A percentile compares a stretch with the other conserved stretches of the same genome.
phyloP scores from a whole-genome alignment of 2,113 vertebrate genomes.

The Balaenoptera acutorostrata region DNA sequence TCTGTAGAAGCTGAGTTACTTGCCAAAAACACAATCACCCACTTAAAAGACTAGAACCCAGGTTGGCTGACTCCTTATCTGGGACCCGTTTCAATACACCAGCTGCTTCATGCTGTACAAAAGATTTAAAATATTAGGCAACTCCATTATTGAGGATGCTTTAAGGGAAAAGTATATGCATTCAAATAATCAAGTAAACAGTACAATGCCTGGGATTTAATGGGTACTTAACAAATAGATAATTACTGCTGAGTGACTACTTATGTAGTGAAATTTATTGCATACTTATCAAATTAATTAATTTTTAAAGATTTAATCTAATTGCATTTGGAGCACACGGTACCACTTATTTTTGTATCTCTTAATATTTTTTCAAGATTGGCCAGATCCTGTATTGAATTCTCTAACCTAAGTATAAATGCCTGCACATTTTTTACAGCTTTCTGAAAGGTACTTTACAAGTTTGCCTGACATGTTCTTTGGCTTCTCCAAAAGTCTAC shows the following conservation, averaged over 20 bases:
- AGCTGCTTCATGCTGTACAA: background rate
- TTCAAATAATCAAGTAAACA: background rate
- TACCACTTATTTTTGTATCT: background rate
- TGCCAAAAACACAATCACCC: background rate
- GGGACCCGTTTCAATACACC: background rate
- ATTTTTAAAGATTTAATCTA: background rate
- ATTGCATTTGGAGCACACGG: background rate
- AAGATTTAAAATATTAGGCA: background rate
- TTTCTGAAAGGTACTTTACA: background rate
- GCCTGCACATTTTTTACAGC: background rate
- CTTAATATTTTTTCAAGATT: background rate
- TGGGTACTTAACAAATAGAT: background rate
- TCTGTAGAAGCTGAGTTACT: background rate
- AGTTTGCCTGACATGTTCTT: background rate
- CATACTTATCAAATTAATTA: background rate
- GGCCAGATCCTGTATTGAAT: background rate
- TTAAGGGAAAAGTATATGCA: background rate
- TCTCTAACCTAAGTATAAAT: background rate
- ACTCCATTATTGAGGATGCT: background rate
- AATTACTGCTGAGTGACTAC: background rate
- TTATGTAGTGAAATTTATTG: background rate
- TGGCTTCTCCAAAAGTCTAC: background rate
- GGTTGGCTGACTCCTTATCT: background rate
- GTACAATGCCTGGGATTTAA: background rate
- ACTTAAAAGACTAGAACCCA: background rate